Percentiles rank a stretch among this genome's conserved stretches.
Conservation (phyloP, 2,797 vertebrate species). For the Lepilemur septentrionalis region DNA sequence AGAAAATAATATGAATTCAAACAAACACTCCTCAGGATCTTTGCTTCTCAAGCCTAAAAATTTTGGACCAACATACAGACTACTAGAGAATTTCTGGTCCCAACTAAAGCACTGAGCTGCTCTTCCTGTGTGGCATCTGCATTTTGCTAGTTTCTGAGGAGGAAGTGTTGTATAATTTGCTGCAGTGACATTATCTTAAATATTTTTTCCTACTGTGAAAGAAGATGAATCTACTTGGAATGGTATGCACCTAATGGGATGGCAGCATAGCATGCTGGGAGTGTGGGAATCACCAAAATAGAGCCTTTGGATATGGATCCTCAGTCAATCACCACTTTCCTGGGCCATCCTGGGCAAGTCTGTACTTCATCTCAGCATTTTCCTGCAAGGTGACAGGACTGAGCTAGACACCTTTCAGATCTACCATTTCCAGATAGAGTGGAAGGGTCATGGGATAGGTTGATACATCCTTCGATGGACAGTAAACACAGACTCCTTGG, state of each 20-base stretch:
- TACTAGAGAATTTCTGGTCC: neutral
- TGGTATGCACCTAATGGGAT: neutral
- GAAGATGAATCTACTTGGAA: neutral
- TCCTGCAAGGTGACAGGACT: neutral
- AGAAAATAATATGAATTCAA: neutral
- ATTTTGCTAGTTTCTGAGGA: neutral
- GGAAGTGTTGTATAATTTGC: neutral
- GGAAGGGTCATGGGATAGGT: neutral
- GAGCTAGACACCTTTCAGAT: neutral
- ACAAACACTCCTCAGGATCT: neutral
- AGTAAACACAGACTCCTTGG: neutral
- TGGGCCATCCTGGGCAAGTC: neutral
- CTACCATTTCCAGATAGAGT: neutral
- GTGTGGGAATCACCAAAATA: neutral
- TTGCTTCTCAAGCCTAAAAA: neutral
- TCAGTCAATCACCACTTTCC: neutral
- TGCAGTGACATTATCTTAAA: neutral
- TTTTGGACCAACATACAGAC: neutral
- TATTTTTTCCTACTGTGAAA: neutral
- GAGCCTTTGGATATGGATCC: neutral
- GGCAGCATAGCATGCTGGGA: neutral
- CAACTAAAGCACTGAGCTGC: neutral
- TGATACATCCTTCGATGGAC: neutral
- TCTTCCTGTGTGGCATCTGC: neutral
- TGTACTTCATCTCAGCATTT: neutral